These are phyloP conservation scores for Ariolimax columbianus DNA, from an alignment of 2,888 invertebrate species.

Conservation along the genomic window DNA sequence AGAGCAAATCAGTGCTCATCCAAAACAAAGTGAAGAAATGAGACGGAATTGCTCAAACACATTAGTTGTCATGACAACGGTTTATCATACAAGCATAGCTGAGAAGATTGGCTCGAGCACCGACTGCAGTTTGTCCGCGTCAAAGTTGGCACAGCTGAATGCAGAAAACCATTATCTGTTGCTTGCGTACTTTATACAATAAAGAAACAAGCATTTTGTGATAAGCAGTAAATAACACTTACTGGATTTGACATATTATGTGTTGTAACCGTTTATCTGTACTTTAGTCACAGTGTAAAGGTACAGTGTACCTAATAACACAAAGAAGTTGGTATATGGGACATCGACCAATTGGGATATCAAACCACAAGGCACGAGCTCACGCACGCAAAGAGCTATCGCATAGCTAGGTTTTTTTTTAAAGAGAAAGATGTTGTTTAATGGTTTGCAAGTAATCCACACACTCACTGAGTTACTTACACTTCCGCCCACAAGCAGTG, in stretches of 20 bases:
- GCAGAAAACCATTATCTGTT: not conserved
- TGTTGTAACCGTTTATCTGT: not conserved
- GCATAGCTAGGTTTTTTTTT: no score
- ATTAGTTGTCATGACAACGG: not conserved
- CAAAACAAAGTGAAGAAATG: not conserved
- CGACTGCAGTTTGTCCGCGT: not conserved
- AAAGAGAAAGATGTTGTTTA: no score
- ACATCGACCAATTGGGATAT: no score
- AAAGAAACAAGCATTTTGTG: not conserved
- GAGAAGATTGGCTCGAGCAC: not conserved
- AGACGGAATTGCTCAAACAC: not conserved
- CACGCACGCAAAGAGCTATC: no score
- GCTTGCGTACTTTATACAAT: not conserved
- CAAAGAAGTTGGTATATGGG: no score
- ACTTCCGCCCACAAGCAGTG: no score
- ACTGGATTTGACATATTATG: not conserved
- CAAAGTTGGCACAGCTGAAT: not conserved
- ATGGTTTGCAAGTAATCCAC: no score
- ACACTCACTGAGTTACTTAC: no score
- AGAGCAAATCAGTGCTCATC: no score
- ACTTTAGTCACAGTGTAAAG: not conserved
- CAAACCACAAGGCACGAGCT: no score
- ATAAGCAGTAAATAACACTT: not conserved
- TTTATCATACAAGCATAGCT: not conserved
- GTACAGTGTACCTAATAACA: no score